Percentiles rank a stretch among this genome's conserved stretches.
Evolutionary conservation across 2,113 vertebrate species (phyloP).

Genomic region (Microcebus tavaratra): DNA sequence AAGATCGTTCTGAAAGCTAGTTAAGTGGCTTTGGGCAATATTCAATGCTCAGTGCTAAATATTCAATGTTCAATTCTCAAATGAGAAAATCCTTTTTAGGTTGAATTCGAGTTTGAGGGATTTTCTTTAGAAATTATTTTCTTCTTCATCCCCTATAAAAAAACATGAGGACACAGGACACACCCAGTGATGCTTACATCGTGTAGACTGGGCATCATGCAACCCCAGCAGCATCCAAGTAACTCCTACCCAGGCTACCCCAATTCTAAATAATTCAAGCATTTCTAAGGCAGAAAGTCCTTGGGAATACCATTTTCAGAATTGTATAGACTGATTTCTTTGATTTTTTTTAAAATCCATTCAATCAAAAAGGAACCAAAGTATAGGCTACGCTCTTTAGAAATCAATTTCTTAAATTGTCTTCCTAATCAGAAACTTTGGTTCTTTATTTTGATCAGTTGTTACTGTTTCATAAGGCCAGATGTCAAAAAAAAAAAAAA

Average conservation of each 20-base stretch:
- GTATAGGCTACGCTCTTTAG: neutral
- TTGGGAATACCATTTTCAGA: constrained; percentile 25
- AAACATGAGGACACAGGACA: neutral
- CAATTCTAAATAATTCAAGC: neutral
- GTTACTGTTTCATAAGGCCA: constrained; percentile 9
- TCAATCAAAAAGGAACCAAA: constrained; percentile 2
- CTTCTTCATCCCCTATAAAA: neutral
- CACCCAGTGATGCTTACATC: fast-evolving
- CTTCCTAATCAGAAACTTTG: neutral
- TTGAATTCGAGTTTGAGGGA: neutral
- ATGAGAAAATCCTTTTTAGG: neutral
- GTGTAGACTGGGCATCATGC: fast-evolving
- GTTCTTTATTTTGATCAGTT: constrained; percentile 12
- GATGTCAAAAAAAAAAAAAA: neutral
- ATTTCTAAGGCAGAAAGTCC: neutral
- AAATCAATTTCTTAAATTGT: constrained; percentile 43
- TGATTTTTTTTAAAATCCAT: neutral
- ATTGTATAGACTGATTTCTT: neutral
- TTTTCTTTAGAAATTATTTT: neutral
- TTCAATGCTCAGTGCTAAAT: neutral
- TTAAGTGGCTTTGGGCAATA: neutral
- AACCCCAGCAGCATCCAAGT: neutral
- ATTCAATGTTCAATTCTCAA: neutral
- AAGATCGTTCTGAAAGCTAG: neutral
- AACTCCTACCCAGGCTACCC: no score